A percentile compares a stretch with the other conserved stretches of the same genome.
These are phyloP conservation scores for Stenodema calcarata DNA, from an alignment of 2,888 invertebrate species.

Conservation along the genomic window DNA sequence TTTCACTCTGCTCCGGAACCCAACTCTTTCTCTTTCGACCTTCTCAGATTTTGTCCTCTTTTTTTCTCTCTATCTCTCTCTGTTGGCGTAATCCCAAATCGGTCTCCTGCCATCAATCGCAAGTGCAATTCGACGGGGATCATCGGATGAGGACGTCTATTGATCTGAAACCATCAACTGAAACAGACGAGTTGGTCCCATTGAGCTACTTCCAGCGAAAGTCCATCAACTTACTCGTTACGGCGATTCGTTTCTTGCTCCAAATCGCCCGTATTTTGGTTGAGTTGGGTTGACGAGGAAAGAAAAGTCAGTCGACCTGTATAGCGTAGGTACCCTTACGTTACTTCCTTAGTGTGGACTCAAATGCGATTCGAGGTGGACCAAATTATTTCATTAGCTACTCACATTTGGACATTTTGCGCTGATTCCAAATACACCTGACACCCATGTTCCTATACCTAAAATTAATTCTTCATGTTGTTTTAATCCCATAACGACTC, in stretches of 20 bases:
- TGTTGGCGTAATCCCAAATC: not conserved
- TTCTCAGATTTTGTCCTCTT: not conserved
- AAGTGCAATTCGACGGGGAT: not conserved
- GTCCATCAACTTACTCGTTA: not conserved
- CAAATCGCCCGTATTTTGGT: not conserved
- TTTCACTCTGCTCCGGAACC: conserved; percentile 37
- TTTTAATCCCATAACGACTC: too few species aligned
- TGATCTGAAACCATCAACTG: not conserved
- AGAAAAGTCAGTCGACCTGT: not conserved
- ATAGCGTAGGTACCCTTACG: too few species aligned
- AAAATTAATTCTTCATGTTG: too few species aligned
- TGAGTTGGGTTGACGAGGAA: not conserved
- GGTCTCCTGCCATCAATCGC: not conserved
- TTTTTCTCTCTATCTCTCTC: not conserved
- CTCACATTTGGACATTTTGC: too few species aligned
- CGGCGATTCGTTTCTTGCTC: not conserved
- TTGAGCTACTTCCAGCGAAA: not conserved
- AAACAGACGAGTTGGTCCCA: not conserved
- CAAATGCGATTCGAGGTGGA: too few species aligned
- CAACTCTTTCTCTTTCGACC: conserved; percentile 38
- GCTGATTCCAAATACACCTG: too few species aligned
- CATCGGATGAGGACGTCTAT: not conserved
- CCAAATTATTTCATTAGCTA: too few species aligned
- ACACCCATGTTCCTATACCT: too few species aligned
- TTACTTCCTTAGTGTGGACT: too few species aligned